Base-by-base conservation (phyloP, 2,113 vertebrate genomes). In the Choloepus hoffmanni region DNA sequence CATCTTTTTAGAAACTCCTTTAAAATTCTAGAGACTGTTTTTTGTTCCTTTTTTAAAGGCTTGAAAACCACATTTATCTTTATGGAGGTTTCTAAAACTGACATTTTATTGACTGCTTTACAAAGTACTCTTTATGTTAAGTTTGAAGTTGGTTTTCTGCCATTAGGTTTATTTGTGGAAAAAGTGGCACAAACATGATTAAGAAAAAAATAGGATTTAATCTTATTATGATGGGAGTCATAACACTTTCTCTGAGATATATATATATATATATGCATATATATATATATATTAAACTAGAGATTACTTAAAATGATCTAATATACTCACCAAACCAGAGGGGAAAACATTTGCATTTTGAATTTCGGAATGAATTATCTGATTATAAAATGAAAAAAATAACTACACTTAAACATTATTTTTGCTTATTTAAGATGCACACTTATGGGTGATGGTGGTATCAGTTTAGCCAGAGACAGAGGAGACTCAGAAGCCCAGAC, bases 21-120 rank as follows among this genome's bases (percentile, higher is more conserved):
- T 79, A 89, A 94, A 92, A 94, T 86, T 67, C 85, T 87, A 50
- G 50, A 89, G 45, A 33, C 78, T 72, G 19, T 2, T 5, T 81
- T 93, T 95, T 81, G 0, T 1, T 77, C 26, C n/a, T 97, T 97
- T 81, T 95, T 85, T 88, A 95, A 97, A 76, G 85, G n/a, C 84
- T 76, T 92, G 60, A 94, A 96, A 90, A 90, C 89, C 55, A 60
- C 0, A 0, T 91, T 96, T 97, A 82, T 77, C 70, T 93, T 94
- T 90, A 89, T 72, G 33, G 86, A 89, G 21, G 45, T 83, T 89
- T 91, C 74, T 89, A 83, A 77, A 72, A 73, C 90, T 95, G 82
- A 95, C 67, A n/a, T 93, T 95, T 97, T 96, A 90, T 96, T 91
- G 85, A 95, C 89, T 77, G 65, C 70, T 97, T 96, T 91, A 94